Evolutionary conservation across 2,797 vertebrate genomes (phyloP).

Genomic region (Ptychadena robeensis): DNA sequence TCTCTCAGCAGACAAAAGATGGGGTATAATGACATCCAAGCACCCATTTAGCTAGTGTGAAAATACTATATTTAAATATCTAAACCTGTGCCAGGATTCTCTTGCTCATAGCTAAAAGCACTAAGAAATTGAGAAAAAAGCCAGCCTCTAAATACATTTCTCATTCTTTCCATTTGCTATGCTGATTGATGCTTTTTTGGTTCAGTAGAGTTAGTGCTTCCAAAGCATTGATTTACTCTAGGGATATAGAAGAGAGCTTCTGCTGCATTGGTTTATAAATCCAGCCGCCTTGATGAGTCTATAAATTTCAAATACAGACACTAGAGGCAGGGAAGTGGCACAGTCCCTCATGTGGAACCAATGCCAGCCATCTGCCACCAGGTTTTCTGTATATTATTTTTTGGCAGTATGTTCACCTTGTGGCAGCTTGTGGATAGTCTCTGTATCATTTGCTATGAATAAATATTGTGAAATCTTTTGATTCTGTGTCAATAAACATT

Average conservation of each 20-base stretch:
- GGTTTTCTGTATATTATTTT: slow-evolving; percentile 44
- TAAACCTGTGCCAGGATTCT: slow-evolving; percentile 51
- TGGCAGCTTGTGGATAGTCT: slow-evolving; percentile 14
- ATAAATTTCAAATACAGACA: slow-evolving; percentile 22
- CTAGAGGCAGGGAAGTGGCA: slow-evolving; percentile 46
- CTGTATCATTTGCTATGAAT: slow-evolving; percentile 21
- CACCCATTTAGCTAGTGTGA: slow-evolving; percentile 40
- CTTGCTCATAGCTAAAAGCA: slow-evolving; percentile 39
- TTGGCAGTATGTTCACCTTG: slow-evolving; percentile 41
- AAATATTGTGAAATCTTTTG: slow-evolving; percentile 26
- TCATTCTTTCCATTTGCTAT: slow-evolving; percentile 42
- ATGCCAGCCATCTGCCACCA: slow-evolving; percentile 52
- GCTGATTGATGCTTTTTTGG: slow-evolving; percentile 55
- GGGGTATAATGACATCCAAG: slow-evolving; percentile 54
- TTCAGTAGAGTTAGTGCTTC: slow-evolving; percentile 48
- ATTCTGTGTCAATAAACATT: not conserved
- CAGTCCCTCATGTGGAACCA: slow-evolving; percentile 45
- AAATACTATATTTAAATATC: slow-evolving; percentile 58
- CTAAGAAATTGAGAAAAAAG: slow-evolving; percentile 35
- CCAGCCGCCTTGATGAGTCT: slow-evolving; percentile 34
- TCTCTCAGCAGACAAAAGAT: slow-evolving; percentile 52
- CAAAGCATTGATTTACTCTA: slow-evolving; percentile 38
- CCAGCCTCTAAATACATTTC: slow-evolving; percentile 45
- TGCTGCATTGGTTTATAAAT: slow-evolving; percentile 41
- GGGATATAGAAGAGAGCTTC: slow-evolving; percentile 32